Conservation (phyloP, 2,797 vertebrate genomes). For the Platyrinchus mystaceus region DNA sequence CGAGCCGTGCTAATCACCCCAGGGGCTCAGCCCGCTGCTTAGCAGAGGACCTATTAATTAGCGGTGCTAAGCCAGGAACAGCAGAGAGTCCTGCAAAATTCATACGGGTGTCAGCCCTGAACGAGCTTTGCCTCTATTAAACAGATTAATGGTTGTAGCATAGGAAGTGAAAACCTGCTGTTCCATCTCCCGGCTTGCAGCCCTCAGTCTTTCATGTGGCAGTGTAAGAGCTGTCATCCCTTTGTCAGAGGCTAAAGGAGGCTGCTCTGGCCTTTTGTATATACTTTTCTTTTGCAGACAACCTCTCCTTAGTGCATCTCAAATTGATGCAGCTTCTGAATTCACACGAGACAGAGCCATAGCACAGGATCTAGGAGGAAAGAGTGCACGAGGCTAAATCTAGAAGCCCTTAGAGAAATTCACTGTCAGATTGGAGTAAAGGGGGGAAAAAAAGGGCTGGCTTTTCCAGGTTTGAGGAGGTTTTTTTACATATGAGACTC, state of each 20-base stretch:
- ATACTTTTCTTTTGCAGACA: neutral
- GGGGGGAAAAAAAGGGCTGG: rapidly evolving
- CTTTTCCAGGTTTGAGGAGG: rapidly evolving
- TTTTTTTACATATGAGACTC: neutral
- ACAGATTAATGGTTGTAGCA: neutral
- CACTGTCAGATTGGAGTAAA: slow-evolving; percentile 1
- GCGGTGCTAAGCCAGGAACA: neutral
- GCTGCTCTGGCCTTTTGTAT: neutral
- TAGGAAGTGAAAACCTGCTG: neutral
- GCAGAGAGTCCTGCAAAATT: slow-evolving; percentile 7
- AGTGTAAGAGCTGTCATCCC: neutral
- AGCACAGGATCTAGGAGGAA: neutral
- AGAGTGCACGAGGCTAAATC: neutral
- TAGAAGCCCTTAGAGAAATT: slow-evolving; percentile 45
- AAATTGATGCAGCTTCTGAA: slow-evolving; percentile 37
- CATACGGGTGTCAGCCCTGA: neutral
- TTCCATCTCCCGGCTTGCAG: neutral
- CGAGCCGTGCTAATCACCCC: neutral
- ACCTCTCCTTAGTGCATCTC: neutral
- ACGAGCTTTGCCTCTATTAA: neutral
- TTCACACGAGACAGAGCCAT: neutral
- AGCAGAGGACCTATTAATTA: neutral
- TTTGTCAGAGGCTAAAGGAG: neutral
- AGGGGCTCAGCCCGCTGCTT: neutral
- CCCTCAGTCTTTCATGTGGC: neutral